A percentile compares a stretch with the other conserved stretches of the same genome.
phyloP scores from a whole-genome alignment of 2,888 invertebrate species.

The Pimpla rufipes region DNA sequence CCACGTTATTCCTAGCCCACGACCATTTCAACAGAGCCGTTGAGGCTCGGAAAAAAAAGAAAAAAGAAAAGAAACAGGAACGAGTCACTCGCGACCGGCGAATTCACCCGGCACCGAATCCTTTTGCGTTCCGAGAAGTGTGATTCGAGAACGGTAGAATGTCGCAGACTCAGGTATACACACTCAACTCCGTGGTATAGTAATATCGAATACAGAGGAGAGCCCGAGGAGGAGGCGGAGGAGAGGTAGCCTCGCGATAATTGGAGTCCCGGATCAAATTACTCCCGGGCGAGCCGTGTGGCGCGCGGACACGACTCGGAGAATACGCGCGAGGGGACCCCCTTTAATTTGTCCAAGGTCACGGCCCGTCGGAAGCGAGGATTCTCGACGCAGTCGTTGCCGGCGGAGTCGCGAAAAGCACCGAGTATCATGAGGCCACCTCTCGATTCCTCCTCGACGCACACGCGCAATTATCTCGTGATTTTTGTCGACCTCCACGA shows the following conservation, averaged over 20 bases:
- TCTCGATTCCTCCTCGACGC: not conserved
- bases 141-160: slow-evolving; percentile 42
- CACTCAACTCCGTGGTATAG: slow-evolving; percentile 7
- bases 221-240: slow-evolving; percentile 36
- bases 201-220: slow-evolving; percentile 54
- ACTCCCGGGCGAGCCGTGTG: slow-evolving; percentile 43
- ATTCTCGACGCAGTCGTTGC: slow-evolving; percentile 2
- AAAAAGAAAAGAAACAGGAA: not conserved
- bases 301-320: slow-evolving; percentile 32
- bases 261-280: slow-evolving; percentile 69
- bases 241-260: slow-evolving; percentile 62
- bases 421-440: not conserved
- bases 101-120: slow-evolving; percentile 14
- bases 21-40: slow-evolving; percentile 28
- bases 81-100: not conserved
- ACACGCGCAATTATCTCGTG: not conserved
- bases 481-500: not conserved
- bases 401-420: not conserved
- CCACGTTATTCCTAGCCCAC: slow-evolving; percentile 12
- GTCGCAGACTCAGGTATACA: slow-evolving; percentile 51
- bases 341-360: slow-evolving; percentile 52
- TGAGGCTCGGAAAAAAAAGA: not conserved
- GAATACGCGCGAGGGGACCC: slow-evolving; percentile 40
- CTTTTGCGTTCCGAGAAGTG: slow-evolving; percentile 48
- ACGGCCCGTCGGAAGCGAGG: slow-evolving; percentile 24